Evolutionary conservation across 2,113 vertebrate genomes (phyloP), one percentile per base, ranked within the genome.

Genomic region (Taurulus bubalis): DNA sequence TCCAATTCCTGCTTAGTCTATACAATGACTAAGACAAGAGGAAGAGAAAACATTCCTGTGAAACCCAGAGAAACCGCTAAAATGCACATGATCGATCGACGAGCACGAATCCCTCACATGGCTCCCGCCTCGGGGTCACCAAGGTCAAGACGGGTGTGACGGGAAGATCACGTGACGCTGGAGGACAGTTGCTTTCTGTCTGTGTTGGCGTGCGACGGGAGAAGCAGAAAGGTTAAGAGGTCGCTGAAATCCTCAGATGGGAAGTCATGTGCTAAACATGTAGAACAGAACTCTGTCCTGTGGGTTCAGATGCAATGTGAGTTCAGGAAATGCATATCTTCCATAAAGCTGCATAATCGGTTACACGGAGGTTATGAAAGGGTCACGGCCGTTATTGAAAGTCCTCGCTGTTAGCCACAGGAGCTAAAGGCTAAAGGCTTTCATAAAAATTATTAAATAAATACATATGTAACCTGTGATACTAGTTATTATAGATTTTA

Each of bases 71-170:
- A 30, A 71, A 70, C 42, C 68, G 34, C 24, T 64, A 7, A 70
- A 77, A 69, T 30, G 42, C 56, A 28, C 56, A 30, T 42, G 53
- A 63, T 77, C 71, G 11, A 79, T 89, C 73, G 49, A 65, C 69
- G 71, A 53, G 34, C 24, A n/a, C 28, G 67, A n/a, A 56, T 87
- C 36, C 62, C 65, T 83, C 66, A 67, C 15, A 22, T 26, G 22
- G 65, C 34, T 55, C 14, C 7, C 2, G 11, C 20, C 2, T 75
- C n/a, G 24, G 30, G 55, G 56, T 34, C 74, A 68, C 30, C 53
- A 51, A 47, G 67, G 1, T 0, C 76, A 78, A 58, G 28, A 62
- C 26, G n/a, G 22, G 59, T 32, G 30, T 32, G 34, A 34, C 34
- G 30, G 2, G 30, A n/a, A 32, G 32, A 1, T 20, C 4, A 20